Base-by-base conservation (phyloP, 2,113 vertebrate species). In the Ramphastos sulfuratus region DNA sequence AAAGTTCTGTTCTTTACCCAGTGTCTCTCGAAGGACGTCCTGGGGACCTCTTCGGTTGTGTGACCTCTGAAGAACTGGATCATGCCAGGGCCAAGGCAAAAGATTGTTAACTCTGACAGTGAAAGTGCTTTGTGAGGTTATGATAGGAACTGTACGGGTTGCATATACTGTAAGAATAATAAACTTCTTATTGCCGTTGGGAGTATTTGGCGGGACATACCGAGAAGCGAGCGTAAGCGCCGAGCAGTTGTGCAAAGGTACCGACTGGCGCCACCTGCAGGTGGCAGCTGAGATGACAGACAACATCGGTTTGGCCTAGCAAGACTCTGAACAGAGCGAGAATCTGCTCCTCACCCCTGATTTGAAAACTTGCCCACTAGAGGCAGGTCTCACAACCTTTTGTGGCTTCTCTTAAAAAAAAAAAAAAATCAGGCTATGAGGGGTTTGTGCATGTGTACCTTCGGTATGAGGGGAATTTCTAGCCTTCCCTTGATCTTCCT, bases 221-320 rank as follows among this genome's bases (percentile, higher is more conserved):
- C 1, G n/a, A 13, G 63, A 23, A 64, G 18, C 16, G 61, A 56
- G 63, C 15, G 13, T 42, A 30, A 21, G 55, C 11, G 7, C 9
- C 9, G 78, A 74, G 25, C 42, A 24, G 10, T 2, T 78, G 42
- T 46, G 11, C 75, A 77, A 81, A 92, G 89, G 86, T 3, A 74
- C 66, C 54, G 35, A 65, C 8, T 84, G 97, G 96, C 97, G 96
- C 97, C 97, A 96, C 92, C 97, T 98, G 85, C 94, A 95, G 97
- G 95, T 79, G 39, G 4, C 83, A 89, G 60, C 63, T 65, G 87
- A 80, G 92, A 96, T 4, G 90, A 67, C 97, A 93, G 52, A 61
- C 46, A 30, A 46, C 2, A 8, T 14, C 39, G 1, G 33, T 48
- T 56, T 1, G 33, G 42, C 27, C 20, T 20, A 46, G 48, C 5